Conservation (phyloP, 1,140 invertebrate genomes). For the Trichonephila clavata region DNA sequence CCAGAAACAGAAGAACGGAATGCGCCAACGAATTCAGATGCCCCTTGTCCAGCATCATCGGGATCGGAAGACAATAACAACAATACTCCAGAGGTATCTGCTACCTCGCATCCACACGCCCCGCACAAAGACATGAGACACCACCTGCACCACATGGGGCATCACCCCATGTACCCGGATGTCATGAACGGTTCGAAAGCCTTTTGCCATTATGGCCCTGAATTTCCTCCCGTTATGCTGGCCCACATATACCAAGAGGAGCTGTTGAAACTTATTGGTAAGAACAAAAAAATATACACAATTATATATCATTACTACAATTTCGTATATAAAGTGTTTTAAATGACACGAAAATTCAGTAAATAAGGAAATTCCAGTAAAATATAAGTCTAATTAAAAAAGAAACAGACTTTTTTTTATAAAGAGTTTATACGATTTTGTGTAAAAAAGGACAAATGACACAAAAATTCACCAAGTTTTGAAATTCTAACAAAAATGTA, state of each 20-base stretch:
- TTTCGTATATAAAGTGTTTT: too few relatives aligned
- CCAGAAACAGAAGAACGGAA: slow-evolving; percentile 53
- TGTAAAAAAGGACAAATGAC: too few relatives aligned
- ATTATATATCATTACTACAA: too few relatives aligned
- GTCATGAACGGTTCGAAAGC: slow-evolving; percentile 56
- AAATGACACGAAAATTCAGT: too few relatives aligned
- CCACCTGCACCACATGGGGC: slow-evolving; percentile 53
- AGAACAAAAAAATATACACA: neutral
- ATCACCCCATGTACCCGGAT: slow-evolving; percentile 49
- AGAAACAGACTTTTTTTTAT: too few relatives aligned
- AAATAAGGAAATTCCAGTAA: too few relatives aligned
- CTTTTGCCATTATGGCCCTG: slow-evolving; percentile 80
- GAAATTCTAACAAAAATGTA: too few relatives aligned
- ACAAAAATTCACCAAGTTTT: too few relatives aligned
- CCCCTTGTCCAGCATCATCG: neutral
- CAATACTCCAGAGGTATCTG: slow-evolving; percentile 36
- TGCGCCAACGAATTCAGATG: neutral
- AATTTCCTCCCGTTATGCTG: slow-evolving; percentile 98
- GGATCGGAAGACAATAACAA: slow-evolving; percentile 36
- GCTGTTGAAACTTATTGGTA: slow-evolving; percentile 94
- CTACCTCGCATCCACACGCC: slow-evolving; percentile 3
- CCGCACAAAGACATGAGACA: slow-evolving; percentile 60
- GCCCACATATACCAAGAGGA: slow-evolving; percentile 98
- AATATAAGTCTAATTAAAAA: too few relatives aligned
- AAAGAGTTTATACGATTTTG: too few relatives aligned